Base-by-base conservation (phyloP, 2,113 vertebrate species). In the Dissostichus mawsoni region DNA sequence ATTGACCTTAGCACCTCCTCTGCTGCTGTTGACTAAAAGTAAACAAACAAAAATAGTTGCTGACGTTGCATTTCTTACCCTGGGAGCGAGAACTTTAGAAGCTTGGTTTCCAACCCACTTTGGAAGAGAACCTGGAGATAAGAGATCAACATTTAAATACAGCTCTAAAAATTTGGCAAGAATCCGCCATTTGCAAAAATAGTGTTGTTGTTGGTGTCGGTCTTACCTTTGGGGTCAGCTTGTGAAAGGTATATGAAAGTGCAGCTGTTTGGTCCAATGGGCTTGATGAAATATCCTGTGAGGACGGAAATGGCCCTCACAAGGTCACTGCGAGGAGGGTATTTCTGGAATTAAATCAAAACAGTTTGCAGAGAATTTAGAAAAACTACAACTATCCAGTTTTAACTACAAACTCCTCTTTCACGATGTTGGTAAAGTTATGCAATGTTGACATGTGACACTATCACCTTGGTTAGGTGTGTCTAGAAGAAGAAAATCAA, bases 51-150 rank as follows among this genome's bases (percentile, higher is more conserved):
- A 50, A n/a, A 29, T 1, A n/a, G 52, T 74, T 45, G 50, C 36
- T 41, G 36, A 55, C 33, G 29, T 56, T 1, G 61, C 57, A 75
- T 68, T 29, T 78, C 94, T 69, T 91, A 96, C 96, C 93, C 82
- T 85, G 0, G 95, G 96, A 70, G 94, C 96, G 11, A 96, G 78
- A 57, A 93, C 89, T 74, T 95, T 92, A 2, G 94, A 95, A 7
- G 92, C 94, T 84, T 91, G 95, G 89, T 96, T 97, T 20, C 96
- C 95, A 33, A 95, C 89, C 96, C 93, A 95, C 81, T 96, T 97
- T 3, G 95, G 96, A 86, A 96, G 92, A 20, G 92, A 95, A 56
- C 95, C 95, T 96, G 75, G 13, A 83, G 14, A 14, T 74, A 47
- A 69, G 11, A 83, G 50, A 66, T 0, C 29, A 29, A 11, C 23